Conservation (phyloP, 2,113 vertebrate genomes). For the Hippopotamus amphibius region DNA sequence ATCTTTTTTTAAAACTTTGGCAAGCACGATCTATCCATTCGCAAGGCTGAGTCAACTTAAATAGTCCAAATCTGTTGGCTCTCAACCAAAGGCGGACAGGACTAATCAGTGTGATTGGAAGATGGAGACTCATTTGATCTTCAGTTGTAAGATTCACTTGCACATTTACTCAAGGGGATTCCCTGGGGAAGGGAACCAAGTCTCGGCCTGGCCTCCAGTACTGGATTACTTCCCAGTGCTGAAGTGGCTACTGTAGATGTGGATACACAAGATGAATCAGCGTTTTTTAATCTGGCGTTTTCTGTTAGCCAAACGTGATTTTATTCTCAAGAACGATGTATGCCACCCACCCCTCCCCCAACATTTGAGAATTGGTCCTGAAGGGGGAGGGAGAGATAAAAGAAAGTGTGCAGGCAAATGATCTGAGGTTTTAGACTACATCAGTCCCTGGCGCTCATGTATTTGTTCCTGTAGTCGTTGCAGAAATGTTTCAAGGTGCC, state of each 20-base stretch:
- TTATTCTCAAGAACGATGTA: not conserved
- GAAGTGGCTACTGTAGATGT: not conserved
- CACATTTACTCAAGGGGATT: not conserved
- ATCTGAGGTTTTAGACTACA: not conserved
- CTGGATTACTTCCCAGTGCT: fast-evolving
- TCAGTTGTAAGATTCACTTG: not conserved
- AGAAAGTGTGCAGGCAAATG: not conserved
- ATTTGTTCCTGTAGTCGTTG: not conserved
- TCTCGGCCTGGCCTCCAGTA: not conserved
- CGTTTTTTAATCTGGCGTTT: not conserved
- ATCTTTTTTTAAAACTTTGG: not conserved
- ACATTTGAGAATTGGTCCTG: not conserved
- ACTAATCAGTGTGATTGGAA: not conserved
- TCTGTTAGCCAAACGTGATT: not conserved
- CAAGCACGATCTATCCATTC: not conserved
- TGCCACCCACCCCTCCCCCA: too few relatives aligned
- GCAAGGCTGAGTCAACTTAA: not conserved
- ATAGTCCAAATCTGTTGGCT: not conserved
- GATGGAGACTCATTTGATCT: not conserved
- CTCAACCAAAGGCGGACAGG: not conserved
- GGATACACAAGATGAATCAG: too few relatives aligned
- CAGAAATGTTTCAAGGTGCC: not conserved
- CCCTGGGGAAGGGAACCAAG: not conserved
- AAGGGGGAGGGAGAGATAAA: not conserved
- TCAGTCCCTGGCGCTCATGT: not conserved